These are phyloP conservation scores for Phorcus lineatus DNA, from an alignment of 2,888 invertebrate genomes.

Conservation along the genomic window DNA sequence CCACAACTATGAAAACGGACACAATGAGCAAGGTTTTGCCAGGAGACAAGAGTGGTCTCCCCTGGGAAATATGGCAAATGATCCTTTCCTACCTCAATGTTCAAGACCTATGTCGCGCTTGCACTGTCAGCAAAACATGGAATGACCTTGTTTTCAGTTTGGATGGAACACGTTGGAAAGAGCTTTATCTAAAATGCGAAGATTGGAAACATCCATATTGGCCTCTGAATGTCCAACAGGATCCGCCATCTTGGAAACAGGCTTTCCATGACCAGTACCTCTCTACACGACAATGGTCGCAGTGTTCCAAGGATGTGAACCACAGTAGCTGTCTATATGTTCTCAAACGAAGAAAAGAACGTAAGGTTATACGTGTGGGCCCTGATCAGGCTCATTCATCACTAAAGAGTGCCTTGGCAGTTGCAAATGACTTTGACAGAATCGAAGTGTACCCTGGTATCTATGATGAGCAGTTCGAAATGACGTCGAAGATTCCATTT, in stretches of 20 bases:
- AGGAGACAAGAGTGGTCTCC: slow-evolving; percentile 61
- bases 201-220: slow-evolving; percentile 69
- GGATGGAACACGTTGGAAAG: slow-evolving; percentile 64
- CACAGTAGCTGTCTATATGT: slow-evolving; percentile 55
- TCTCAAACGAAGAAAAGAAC: slow-evolving; percentile 51
- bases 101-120: slow-evolving; percentile 59
- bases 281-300: slow-evolving; percentile 60
- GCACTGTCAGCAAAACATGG: slow-evolving; percentile 69
- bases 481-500: slow-evolving; percentile 69
- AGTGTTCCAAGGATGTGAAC: slow-evolving; percentile 43
- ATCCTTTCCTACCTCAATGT: slow-evolving; percentile 63
- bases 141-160: slow-evolving; percentile 62
- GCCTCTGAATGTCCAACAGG: slow-evolving; percentile 61
- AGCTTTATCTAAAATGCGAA: slow-evolving; percentile 58
- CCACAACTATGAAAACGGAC: slow-evolving; percentile 24
- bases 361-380: slow-evolving; percentile 66
- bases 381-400: slow-evolving; percentile 56
- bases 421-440: slow-evolving; percentile 66
- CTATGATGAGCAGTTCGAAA: slow-evolving; percentile 71
- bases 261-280: slow-evolving; percentile 63
- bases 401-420: slow-evolving; percentile 63
- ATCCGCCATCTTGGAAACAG: slow-evolving; percentile 65
- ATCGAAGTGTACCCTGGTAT: slow-evolving; percentile 69
- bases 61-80: slow-evolving; percentile 69
- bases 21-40: slow-evolving; percentile 23